These are phyloP conservation scores for Variabilichromis moorii DNA, from an alignment of 2,113 vertebrate genomes.

Conservation along the genomic window DNA sequence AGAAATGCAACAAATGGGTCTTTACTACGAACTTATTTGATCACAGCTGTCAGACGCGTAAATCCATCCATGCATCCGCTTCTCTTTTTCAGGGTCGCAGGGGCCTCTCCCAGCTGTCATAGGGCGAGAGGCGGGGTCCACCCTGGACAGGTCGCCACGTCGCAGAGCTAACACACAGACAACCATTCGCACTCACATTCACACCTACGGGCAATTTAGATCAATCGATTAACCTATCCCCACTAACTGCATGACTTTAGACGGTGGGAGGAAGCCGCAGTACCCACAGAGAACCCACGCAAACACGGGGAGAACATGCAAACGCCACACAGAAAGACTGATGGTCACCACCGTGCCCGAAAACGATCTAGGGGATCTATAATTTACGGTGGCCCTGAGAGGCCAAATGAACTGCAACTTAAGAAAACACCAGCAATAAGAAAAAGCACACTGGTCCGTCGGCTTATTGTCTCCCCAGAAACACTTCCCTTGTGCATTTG, in stretches of 20 bases:
- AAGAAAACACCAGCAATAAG: neutral
- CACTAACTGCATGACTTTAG: neutral
- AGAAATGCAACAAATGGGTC: neutral
- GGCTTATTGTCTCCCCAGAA: neutral
- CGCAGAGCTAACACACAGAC: rapidly evolving
- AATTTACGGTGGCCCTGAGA: neutral
- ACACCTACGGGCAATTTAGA: neutral
- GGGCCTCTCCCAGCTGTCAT: neutral
- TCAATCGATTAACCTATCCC: rapidly evolving
- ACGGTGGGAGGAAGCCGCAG: neutral
- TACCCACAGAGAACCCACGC: rapidly evolving
- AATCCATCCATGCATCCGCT: neutral
- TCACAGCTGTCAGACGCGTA: neutral
- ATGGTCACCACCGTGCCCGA: neutral
- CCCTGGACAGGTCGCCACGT: neutral
- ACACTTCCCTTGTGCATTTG: neutral
- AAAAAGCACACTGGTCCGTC: neutral
- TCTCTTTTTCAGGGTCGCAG: neutral
- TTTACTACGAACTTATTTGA: neutral
- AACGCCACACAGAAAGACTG: neutral
- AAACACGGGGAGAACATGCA: neutral
- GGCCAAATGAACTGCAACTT: neutral
- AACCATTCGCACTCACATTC: neutral
- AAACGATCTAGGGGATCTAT: neutral
- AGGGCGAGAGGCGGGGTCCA: rapidly evolving